phyloP scores from a whole-genome alignment of 1,140 invertebrate genomes.

The Ceratosolen fusciceps region DNA sequence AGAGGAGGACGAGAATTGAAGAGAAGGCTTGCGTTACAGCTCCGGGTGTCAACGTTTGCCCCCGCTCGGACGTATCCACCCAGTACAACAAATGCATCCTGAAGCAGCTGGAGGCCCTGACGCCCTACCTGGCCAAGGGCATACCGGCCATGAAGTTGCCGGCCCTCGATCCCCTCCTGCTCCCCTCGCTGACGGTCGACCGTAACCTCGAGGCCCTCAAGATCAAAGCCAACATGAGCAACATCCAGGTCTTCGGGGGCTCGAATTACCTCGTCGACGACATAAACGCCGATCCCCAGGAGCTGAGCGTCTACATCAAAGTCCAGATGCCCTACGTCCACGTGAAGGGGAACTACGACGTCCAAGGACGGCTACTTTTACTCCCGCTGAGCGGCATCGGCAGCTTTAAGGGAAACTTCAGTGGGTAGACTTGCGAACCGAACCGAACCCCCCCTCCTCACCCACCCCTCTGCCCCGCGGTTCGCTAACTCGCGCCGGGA shows the following conservation, averaged over 20 bases:
- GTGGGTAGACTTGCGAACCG: constrained; percentile 76
- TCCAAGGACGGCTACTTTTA: constrained; percentile 76
- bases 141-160: constrained; percentile 78
- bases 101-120: constrained; percentile 73
- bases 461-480: too few relatives aligned
- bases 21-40: too few relatives aligned
- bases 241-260: constrained; percentile 76
- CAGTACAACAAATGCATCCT: constrained; percentile 75
- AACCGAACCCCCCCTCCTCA: too few relatives aligned
- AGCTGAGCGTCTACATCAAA: constrained; percentile 74
- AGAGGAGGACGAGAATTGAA: too few relatives aligned
- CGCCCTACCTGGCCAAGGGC: constrained; percentile 74
- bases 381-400: constrained; percentile 79
- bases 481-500: too few relatives aligned
- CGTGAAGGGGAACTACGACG: constrained; percentile 78
- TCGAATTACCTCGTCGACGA: constrained; percentile 76
- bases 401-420: constrained; percentile 78
- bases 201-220: constrained; percentile 77
- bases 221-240: constrained; percentile 77
- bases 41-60: constrained; percentile 61
- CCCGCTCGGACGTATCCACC: constrained; percentile 49
- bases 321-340: constrained; percentile 74
- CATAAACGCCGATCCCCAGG: constrained; percentile 76
- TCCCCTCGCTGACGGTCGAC: constrained; percentile 77
- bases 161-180: constrained; percentile 75